These are phyloP conservation scores for Ceriagrion tenellum DNA, from an alignment of 2,888 invertebrate genomes.

Conservation along the genomic window DNA sequence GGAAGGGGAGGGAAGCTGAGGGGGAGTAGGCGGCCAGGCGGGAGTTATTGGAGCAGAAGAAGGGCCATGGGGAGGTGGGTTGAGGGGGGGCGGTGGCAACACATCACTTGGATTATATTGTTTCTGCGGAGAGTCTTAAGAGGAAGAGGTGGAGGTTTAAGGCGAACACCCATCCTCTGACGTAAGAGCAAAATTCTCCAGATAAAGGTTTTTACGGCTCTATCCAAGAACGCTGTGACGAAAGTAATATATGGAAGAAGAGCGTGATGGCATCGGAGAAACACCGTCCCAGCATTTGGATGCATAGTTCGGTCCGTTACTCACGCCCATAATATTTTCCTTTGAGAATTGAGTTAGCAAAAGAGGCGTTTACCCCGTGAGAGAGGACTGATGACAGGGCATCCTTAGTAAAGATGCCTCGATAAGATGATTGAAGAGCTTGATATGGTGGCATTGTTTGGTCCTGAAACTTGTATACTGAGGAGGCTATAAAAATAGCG, in stretches of 20 bases:
- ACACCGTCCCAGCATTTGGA: not conserved
- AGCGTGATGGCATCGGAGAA: not conserved
- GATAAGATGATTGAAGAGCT: too few relatives aligned
- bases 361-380: not conserved
- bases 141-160: not conserved
- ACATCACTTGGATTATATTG: slow-evolving; percentile 61
- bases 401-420: too few relatives aligned
- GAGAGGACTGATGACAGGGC: not conserved
- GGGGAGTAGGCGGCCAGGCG: not conserved
- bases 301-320: not conserved
- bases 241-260: not conserved
- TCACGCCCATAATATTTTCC: not conserved
- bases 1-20: not conserved
- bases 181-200: not conserved
- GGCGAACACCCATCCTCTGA: not conserved
- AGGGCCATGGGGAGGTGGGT: not conserved
- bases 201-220: slow-evolving; percentile 13
- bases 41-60: slow-evolving; percentile 44
- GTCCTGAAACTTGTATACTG: too few relatives aligned
- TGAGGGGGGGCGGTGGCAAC: not conserved
- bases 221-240: not conserved
- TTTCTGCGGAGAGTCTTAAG: slow-evolving; percentile 37
- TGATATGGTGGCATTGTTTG: too few relatives aligned
- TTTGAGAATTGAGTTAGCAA: not conserved
- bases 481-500: too few relatives aligned